Evolutionary conservation across 2,888 invertebrate genomes (phyloP).

Genomic region (Psylliodes chrysocephalus): DNA sequence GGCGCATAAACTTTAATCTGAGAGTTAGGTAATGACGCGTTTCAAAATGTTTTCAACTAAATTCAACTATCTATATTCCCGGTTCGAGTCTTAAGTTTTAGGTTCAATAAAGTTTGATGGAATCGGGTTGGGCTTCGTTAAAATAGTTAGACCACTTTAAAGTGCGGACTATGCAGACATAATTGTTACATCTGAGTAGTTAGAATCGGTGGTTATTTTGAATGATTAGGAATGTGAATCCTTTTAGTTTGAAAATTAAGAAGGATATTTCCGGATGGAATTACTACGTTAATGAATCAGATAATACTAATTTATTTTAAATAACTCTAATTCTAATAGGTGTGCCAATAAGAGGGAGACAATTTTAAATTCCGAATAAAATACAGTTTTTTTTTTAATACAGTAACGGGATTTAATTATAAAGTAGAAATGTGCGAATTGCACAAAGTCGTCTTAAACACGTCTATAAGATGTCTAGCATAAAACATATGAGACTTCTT

Average conservation of each 20-base stretch:
- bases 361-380: too few species aligned
- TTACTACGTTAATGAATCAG: too few species aligned
- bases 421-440: too few species aligned
- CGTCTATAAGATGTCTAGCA: too few species aligned
- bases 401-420: too few species aligned
- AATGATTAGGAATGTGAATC: not conserved
- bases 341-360: too few species aligned
- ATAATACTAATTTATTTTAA: too few species aligned
- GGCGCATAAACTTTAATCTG: not conserved
- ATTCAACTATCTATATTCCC: slow-evolving; percentile 13
- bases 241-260: not conserved
- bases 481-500: too few species aligned
- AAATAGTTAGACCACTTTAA: slow-evolving; percentile 23
- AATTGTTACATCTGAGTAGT: slow-evolving; percentile 10
- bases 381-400: too few species aligned
- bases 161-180: slow-evolving; percentile 10
- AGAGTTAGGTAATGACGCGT: not conserved
- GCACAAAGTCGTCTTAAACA: too few species aligned
- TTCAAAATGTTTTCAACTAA: slow-evolving; percentile 6
- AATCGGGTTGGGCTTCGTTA: slow-evolving; percentile 22
- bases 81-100: slow-evolving; percentile 10
- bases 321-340: too few species aligned
- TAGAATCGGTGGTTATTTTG: not conserved
- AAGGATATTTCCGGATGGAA: not conserved
- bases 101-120: slow-evolving; percentile 26